Percentiles rank a stretch among this genome's conserved stretches.
Evolutionary conservation across 2,888 invertebrate genomes (phyloP).

Genomic region (Oxyteleia sp.): DNA sequence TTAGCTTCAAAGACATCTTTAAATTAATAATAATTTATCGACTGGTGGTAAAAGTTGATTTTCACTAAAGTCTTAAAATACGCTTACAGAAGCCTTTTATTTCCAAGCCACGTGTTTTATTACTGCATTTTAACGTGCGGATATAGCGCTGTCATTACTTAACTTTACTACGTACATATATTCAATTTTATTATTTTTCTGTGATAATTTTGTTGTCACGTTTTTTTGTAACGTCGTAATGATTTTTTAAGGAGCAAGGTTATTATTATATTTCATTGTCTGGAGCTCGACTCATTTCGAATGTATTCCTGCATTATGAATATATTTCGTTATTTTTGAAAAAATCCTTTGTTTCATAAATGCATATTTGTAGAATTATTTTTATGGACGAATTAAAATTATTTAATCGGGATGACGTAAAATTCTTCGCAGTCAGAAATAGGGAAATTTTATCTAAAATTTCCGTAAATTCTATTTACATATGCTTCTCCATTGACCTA

Average conservation of each 20-base stretch:
- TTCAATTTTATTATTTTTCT: constrained; percentile 4
- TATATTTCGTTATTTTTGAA: too few relatives aligned
- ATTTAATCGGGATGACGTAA: too few relatives aligned
- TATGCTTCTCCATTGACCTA: too few relatives aligned
- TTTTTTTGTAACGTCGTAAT: not conserved
- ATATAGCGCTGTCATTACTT: constrained; percentile 20
- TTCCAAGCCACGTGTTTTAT: constrained; percentile 13
- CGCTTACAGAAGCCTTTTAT: constrained; percentile 9
- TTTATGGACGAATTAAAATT: too few relatives aligned
- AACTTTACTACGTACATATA: constrained; percentile 18
- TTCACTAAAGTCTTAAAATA: not conserved
- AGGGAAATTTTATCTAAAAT: too few relatives aligned
- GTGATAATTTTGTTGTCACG: constrained; percentile 15
- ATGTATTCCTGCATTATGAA: too few relatives aligned
- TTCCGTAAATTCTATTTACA: too few relatives aligned
- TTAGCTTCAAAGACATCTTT: not conserved
- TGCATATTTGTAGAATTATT: too few relatives aligned
- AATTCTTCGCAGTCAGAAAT: too few relatives aligned
- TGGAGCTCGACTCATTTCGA: not conserved
- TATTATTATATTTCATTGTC: not conserved
- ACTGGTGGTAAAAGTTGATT: constrained; percentile 1
- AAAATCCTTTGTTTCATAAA: too few relatives aligned
- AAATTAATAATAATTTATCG: not conserved
- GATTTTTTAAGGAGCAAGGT: constrained; percentile 4
- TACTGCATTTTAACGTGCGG: constrained; percentile 12